Conservation (phyloP, 1,140 invertebrate genomes). For the Drosophila littoralis region DNA sequence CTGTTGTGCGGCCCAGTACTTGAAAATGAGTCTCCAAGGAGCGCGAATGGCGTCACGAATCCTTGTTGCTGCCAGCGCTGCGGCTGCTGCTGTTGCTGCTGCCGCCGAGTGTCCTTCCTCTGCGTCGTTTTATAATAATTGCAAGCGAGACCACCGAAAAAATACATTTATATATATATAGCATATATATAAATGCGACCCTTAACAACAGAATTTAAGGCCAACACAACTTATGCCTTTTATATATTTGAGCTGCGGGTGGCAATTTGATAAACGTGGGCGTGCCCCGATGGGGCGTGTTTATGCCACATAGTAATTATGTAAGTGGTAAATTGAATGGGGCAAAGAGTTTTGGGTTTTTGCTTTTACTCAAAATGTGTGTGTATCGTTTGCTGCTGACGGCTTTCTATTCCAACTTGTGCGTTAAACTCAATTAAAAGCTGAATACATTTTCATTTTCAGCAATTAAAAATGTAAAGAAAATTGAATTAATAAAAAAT, state of each 20-base stretch:
- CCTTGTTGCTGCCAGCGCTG: slow-evolving; percentile 49
- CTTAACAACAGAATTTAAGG: slow-evolving; percentile 66
- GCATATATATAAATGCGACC: slow-evolving; percentile 46
- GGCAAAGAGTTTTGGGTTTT: neutral
- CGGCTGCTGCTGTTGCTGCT: slow-evolving; percentile 27
- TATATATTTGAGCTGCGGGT: slow-evolving; percentile 31
- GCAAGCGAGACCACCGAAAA: slow-evolving; percentile 65
- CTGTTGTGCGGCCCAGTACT: slow-evolving; percentile 64
- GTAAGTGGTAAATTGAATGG: slow-evolving; percentile 40
- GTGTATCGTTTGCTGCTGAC: neutral
- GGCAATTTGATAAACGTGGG: slow-evolving; percentile 56
- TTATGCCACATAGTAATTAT: slow-evolving; percentile 33
- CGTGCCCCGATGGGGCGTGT: slow-evolving; percentile 14
- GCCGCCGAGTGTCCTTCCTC: slow-evolving; percentile 30
- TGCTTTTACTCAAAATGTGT: neutral
- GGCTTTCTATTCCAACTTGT: neutral
- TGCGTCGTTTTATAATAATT: slow-evolving; percentile 79
- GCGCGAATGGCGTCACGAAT: slow-evolving; percentile 52
- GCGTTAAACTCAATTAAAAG: neutral
- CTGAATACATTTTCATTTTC: too few species aligned
- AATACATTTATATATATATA: slow-evolving; percentile 11
- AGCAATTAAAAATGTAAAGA: too few species aligned
- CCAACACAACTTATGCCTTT: slow-evolving; percentile 43
- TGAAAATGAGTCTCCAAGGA: slow-evolving; percentile 80
- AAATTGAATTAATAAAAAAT: neutral